Conservation (phyloP, 1,140 invertebrate species). For the Drosophila sturtevanti region DNA sequence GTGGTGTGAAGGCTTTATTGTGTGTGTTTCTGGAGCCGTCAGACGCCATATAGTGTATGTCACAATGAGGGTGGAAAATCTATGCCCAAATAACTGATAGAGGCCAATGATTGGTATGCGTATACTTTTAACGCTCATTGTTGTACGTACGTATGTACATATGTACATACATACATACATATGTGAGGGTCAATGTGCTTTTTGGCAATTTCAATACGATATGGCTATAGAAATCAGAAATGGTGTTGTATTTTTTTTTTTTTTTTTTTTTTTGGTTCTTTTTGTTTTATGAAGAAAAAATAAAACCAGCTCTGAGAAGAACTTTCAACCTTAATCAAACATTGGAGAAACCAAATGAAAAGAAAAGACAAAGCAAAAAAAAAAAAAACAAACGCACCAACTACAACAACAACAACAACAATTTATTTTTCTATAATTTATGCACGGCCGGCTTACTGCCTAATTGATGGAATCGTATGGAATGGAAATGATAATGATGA, state of each 20-base stretch:
- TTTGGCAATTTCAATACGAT: constrained; percentile 32
- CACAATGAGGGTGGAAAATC: constrained; percentile 29
- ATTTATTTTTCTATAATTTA: constrained; percentile 17
- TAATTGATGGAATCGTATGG: constrained; percentile 40
- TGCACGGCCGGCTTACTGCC: constrained; percentile 34
- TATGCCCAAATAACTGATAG: neutral
- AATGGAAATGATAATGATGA: neutral
- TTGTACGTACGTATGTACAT: neutral
- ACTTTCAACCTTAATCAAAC: constrained; percentile 16
- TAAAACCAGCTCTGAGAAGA: constrained; percentile 26
- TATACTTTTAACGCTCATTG: neutral
- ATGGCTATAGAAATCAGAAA: constrained; percentile 11
- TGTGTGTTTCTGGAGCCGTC: constrained; percentile 62
- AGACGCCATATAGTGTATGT: constrained; percentile 56
- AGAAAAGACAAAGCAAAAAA: constrained; percentile 16
- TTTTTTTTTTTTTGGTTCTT: constrained; percentile 22
- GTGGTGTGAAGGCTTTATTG: constrained; percentile 55
- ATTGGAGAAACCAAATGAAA: constrained; percentile 16
- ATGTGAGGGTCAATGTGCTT: constrained; percentile 61
- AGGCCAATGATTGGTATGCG: neutral
- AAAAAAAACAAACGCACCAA: neutral
- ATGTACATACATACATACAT: neutral
- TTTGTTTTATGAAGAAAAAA: no score
- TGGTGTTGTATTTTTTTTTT: constrained; percentile 14
- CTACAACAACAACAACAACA: no score